phyloP scores from a whole-genome alignment of 2,888 invertebrate genomes.

The Glomeris marginata region DNA sequence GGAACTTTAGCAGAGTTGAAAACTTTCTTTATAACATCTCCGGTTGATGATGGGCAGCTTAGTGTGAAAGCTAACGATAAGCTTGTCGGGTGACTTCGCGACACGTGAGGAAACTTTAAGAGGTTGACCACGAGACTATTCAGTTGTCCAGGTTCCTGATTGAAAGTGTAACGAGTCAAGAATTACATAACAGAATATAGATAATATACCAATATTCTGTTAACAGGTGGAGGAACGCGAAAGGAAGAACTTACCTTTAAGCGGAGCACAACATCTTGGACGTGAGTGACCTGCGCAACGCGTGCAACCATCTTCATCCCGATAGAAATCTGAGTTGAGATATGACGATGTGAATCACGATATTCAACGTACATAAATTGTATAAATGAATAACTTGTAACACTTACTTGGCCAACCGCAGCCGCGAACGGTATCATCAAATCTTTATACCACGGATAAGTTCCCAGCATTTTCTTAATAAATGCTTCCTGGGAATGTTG shows the following conservation, averaged over 20 bases:
- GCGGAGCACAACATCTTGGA: too few relatives aligned
- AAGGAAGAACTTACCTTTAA: too few relatives aligned
- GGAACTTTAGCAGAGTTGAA: background rate
- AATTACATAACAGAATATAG: too few relatives aligned
- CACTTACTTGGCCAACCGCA: constrained; percentile 45
- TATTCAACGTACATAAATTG: too few relatives aligned
- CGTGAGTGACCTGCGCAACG: too few relatives aligned
- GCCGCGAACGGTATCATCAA: constrained; percentile 53
- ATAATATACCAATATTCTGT: too few relatives aligned
- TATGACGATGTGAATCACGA: constrained; percentile 2
- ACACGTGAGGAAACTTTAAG: constrained; percentile 27
- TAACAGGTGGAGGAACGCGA: too few relatives aligned
- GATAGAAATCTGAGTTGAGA: too few relatives aligned
- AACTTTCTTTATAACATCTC: background rate
- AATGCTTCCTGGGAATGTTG: constrained; percentile 26
- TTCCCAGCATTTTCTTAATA: constrained; percentile 19
- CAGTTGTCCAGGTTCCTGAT: too few relatives aligned
- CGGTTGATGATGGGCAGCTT: background rate
- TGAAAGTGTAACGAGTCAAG: too few relatives aligned
- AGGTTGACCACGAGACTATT: constrained; percentile 51
- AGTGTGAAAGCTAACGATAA: constrained; percentile 31
- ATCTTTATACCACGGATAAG: constrained; percentile 54
- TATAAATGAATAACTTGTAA: too few relatives aligned
- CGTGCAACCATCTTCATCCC: too few relatives aligned
- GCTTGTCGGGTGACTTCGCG: constrained; percentile 6